Percentiles rank a stretch among this genome's conserved stretches.
Conservation (phyloP, 30 jellyfish, hydroid and myxozoan genomes). For the Turritopsis rubra region DNA sequence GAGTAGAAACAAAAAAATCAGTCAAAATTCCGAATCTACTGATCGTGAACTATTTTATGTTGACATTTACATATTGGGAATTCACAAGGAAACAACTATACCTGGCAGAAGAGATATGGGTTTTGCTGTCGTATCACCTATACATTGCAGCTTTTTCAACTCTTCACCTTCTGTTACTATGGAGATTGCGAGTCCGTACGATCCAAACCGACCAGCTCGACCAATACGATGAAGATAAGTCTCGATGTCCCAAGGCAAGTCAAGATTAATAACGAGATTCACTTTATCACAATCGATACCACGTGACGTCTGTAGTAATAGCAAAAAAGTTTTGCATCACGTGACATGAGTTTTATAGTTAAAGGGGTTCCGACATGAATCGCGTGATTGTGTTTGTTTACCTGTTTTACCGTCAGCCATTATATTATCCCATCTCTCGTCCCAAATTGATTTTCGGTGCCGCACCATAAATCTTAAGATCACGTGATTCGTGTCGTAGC, state of each 20-base stretch:
- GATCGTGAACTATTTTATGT: too few relatives aligned
- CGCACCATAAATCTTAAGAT: too few relatives aligned
- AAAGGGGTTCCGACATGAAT: background rate
- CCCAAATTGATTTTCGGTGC: too few relatives aligned
- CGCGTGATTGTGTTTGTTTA: background rate
- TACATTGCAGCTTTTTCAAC: constrained; percentile 20
- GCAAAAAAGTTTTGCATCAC: background rate
- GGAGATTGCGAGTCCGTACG: constrained; percentile 72
- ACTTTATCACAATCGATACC: constrained; percentile 95
- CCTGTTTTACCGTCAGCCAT: too few relatives aligned
- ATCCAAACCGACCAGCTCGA: constrained; percentile 95
- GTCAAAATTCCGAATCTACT: too few relatives aligned
- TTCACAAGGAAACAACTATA: background rate
- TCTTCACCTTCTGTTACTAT: constrained; percentile 73
- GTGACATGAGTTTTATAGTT: background rate
- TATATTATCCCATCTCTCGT: too few relatives aligned
- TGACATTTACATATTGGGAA: background rate
- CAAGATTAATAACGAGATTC: constrained; percentile 85
- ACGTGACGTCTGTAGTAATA: constrained; percentile 65
- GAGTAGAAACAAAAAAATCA: too few relatives aligned
- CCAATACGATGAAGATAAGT: constrained; percentile 98
- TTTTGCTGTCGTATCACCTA: constrained; percentile 40
- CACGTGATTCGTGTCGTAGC: too few relatives aligned
- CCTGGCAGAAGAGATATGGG: constrained; percentile 45
- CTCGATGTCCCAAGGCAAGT: constrained; percentile 95